Evolutionary conservation across 2,888 invertebrate genomes (phyloP).

Genomic region (Habrosyne pyritoides): DNA sequence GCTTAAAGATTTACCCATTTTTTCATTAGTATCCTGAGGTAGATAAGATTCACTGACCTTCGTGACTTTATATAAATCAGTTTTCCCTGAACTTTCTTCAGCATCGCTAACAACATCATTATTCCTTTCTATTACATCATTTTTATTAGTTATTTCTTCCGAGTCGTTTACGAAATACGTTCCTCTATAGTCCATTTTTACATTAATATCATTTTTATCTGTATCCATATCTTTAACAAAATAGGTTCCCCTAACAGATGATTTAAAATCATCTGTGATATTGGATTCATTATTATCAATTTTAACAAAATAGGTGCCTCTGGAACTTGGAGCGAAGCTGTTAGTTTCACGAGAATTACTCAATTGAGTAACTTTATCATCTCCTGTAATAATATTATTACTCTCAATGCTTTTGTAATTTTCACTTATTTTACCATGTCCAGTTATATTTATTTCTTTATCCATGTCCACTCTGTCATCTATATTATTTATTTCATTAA

Average conservation of each 20-base stretch:
- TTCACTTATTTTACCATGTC: neutral
- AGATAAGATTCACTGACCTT: neutral
- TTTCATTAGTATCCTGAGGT: neutral
- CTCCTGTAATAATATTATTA: neutral
- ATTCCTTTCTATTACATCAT: neutral
- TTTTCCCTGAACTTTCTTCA: conserved; percentile 11
- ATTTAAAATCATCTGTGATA: conserved; percentile 13
- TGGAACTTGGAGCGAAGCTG: conserved; percentile 12
- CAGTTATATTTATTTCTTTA: conserved; percentile 13
- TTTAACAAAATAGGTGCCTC: conserved; percentile 33
- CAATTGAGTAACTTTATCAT: neutral
- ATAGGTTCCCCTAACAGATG: conserved; percentile 37
- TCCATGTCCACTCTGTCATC: neutral
- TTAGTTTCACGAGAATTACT: neutral
- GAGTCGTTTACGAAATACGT: neutral
- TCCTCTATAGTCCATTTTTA: neutral
- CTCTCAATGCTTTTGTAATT: neutral
- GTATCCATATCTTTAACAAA: conserved; percentile 31
- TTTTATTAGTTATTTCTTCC: neutral
- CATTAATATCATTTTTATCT: conserved; percentile 9
- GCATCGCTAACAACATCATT: conserved; percentile 6
- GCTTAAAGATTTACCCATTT: neutral
- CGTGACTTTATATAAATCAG: conserved; percentile 8
- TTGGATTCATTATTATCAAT: conserved; percentile 17
- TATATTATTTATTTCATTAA: neutral